phyloP scores from a whole-genome alignment of 2,113 vertebrate genomes.

The Urocynchramus pylzowi region DNA sequence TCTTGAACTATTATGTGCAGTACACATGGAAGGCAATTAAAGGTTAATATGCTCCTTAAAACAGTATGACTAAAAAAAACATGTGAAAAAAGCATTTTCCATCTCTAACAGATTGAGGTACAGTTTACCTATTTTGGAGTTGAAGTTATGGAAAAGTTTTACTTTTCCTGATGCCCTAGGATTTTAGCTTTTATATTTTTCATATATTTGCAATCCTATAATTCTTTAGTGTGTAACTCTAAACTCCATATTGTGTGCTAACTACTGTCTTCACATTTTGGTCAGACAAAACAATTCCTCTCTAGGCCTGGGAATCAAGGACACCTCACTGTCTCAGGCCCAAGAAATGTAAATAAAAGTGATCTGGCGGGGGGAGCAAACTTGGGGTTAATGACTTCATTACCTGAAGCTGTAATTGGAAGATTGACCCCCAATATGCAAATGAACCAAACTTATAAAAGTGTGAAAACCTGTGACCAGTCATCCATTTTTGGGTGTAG shows the following conservation, averaged over 20 bases:
- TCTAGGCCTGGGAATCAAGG: background rate
- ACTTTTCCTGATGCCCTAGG: background rate
- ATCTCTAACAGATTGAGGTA: background rate
- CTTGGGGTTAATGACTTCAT: background rate
- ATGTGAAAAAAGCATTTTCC: background rate
- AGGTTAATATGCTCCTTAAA: background rate
- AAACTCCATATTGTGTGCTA: background rate
- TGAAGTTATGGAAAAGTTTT: background rate
- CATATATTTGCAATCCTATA: background rate
- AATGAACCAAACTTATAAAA: background rate
- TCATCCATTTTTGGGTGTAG: background rate
- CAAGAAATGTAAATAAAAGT: background rate
- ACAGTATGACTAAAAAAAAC: background rate
- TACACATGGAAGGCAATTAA: background rate
- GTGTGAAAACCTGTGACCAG: background rate
- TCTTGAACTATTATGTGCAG: background rate
- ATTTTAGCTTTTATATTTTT: background rate
- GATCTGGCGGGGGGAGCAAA: background rate
- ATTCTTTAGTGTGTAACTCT: background rate
- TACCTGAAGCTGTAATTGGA: background rate
- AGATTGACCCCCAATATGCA: background rate
- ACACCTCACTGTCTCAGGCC: background rate
- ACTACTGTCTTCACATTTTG: background rate
- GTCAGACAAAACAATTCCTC: background rate
- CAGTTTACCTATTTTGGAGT: background rate